phyloP scores from a whole-genome alignment of 2,113 vertebrate genomes.

The Egretta garzetta region DNA sequence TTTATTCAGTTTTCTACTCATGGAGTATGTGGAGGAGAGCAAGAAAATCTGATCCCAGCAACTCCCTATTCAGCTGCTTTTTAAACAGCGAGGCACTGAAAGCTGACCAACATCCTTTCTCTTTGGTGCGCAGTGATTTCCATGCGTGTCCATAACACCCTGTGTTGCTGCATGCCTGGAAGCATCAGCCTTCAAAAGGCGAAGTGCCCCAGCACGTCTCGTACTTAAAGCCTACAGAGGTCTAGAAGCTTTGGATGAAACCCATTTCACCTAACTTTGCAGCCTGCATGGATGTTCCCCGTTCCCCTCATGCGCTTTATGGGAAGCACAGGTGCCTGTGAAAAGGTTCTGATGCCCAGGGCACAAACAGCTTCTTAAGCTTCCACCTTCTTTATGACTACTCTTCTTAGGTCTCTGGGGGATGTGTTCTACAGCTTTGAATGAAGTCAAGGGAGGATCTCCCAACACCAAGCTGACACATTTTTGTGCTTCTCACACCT shows the following conservation, averaged over 20 bases:
- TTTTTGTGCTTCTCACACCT: not conserved
- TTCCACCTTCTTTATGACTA: not conserved
- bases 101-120: not conserved
- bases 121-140: not conserved
- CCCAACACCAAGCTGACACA: not conserved
- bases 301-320: not conserved
- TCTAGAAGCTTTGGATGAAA: not conserved
- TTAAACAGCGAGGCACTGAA: not conserved
- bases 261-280: not conserved
- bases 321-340: not conserved
- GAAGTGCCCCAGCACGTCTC: accelerated
- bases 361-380: not conserved
- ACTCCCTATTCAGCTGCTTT: not conserved
- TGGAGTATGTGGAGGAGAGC: not conserved
- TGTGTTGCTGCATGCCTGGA: accelerated
- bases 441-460: not conserved
- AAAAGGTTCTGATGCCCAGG: not conserved
- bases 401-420: not conserved
- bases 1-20: not conserved
- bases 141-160: accelerated
- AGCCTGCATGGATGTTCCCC: not conserved
- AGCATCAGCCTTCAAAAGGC: not conserved
- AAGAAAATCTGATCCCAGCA: not conserved
- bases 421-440: not conserved
- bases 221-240: not conserved